Percentiles rank a stretch among this genome's conserved stretches.
Conservation (phyloP, 2,888 invertebrate genomes). For the Macrosoma leucophasiata region DNA sequence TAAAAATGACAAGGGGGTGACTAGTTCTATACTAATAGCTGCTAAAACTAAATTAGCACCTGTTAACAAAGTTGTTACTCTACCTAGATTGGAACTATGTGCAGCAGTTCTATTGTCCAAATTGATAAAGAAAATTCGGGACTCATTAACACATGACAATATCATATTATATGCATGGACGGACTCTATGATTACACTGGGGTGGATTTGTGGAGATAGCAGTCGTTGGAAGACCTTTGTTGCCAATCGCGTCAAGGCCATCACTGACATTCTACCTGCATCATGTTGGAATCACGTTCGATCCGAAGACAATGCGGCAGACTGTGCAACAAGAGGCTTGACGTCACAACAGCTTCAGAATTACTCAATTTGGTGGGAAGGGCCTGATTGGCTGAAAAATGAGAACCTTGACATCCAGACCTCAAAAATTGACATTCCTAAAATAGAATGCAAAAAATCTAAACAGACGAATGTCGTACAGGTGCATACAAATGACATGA, state of each 20-base stretch:
- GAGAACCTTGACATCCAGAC: background rate
- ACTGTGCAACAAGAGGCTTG: conserved; percentile 16
- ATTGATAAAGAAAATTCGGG: conserved; percentile 15
- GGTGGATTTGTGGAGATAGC: conserved; percentile 17
- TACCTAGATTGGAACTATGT: conserved; percentile 27
- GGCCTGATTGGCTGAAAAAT: conserved; percentile 13
- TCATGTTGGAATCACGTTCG: conserved; percentile 17
- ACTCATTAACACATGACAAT: conserved; percentile 9
- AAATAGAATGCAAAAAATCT: no score
- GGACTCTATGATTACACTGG: conserved; percentile 18
- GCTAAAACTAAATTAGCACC: conserved; percentile 28
- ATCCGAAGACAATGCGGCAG: conserved; percentile 18
- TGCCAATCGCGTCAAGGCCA: conserved; percentile 17
- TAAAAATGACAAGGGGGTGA: no score
- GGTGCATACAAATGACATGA: no score
- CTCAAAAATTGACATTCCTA: conserved; percentile 2
- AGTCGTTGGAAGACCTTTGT: conserved; percentile 18
- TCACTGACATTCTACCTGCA: conserved; percentile 12
- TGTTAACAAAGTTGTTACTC: conserved; percentile 23
- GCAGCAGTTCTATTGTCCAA: conserved; percentile 21
- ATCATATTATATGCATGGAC: conserved; percentile 15
- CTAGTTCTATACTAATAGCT: no score
- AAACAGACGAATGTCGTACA: no score
- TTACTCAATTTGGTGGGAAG: conserved; percentile 14
- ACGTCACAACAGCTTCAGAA: conserved; percentile 5